A percentile compares a stretch with the other conserved stretches of the same genome.
These are phyloP conservation scores for Archaeoteleia sp. DNA, from an alignment of 2,888 invertebrate species.

Conservation along the genomic window DNA sequence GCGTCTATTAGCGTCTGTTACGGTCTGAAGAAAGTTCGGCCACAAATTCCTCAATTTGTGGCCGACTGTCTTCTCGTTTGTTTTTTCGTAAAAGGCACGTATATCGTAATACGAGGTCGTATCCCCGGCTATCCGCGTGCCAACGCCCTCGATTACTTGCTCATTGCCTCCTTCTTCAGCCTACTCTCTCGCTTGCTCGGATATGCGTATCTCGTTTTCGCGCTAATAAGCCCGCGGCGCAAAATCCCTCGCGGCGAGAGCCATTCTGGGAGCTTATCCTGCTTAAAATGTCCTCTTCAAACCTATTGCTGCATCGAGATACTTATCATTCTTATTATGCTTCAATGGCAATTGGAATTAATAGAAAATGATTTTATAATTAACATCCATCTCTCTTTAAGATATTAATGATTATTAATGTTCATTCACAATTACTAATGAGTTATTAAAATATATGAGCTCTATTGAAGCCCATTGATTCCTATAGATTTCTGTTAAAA, in stretches of 20 bases:
- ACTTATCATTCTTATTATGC: too few relatives aligned
- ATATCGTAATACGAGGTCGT: conserved; percentile 1
- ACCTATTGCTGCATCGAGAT: too few relatives aligned
- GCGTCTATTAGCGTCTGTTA: not conserved
- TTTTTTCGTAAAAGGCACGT: conserved; percentile 1
- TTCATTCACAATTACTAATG: too few relatives aligned
- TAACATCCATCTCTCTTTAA: too few relatives aligned
- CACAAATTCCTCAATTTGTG: conserved; percentile 11
- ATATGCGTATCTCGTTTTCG: conserved; percentile 50
- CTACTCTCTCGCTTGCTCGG: conserved; percentile 25
- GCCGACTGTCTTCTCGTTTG: not conserved
- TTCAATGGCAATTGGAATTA: too few relatives aligned
- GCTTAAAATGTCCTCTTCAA: too few relatives aligned
- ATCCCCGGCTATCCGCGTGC: conserved; percentile 24
- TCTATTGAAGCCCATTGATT: too few relatives aligned
- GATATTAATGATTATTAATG: too few relatives aligned
- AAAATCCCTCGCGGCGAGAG: conserved; percentile 48
- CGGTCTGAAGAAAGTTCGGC: not conserved
- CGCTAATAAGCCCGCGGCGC: conserved; percentile 64
- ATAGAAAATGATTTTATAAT: too few relatives aligned
- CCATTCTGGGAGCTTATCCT: conserved; percentile 55
- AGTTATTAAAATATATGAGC: too few relatives aligned
- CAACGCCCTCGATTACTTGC: conserved; percentile 38
- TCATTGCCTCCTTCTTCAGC: conserved; percentile 20
- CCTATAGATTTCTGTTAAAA: too few relatives aligned